Base-by-base conservation (phyloP, 30 jellyfish, hydroid and myxozoan species). In the Euphysa ruthae region DNA sequence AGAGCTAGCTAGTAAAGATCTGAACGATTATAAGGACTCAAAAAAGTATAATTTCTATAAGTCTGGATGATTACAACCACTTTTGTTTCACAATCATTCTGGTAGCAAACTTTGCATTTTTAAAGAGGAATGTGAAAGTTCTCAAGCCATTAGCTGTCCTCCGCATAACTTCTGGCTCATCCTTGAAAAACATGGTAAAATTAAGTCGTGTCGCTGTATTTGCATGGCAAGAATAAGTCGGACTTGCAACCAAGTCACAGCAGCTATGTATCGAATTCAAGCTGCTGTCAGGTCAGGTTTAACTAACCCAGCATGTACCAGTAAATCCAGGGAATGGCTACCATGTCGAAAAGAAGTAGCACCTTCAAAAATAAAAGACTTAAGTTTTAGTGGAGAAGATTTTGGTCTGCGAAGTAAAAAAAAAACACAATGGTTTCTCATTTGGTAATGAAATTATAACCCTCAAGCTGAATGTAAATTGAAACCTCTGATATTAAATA, bases 161-260 rank as follows among this genome's bases (percentile, higher is more conserved):
- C 70, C 69, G 19, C 85, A 78, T 16, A 78, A 69, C 32, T 54
- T 78, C 13, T 78, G 85, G 85, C 20, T 78, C 20, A 35, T 61
- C 14, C 25, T 61, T n/a, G 74, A 25, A 61, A 61, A 56, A 61
- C 28, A 28, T 32, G 64, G 66, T 32, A 61, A 58, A 7, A 52
- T 66, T 20, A 43, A 49, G 31, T 25, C 78, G 28, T 52, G 87
- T 27, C 85, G 71, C 58, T 80, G 76, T 61, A 30, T 82, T 29
- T 80, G 93, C 82, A 80, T 80, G 93, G 90, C 93, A 54, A 79
- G 93, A 18, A 43, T 78, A 72, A 50, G 81, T 26, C 86, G 60
- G 28, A 66, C 84, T 46, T 77, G 92, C 35, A 77, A 77, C 32
- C 93, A 79, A 43, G 75, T 79, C 38, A 86, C 81, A 5, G 93